Evolutionary conservation across 2,113 vertebrate genomes (phyloP).

Genomic region (Rhadina sibilatrix): DNA sequence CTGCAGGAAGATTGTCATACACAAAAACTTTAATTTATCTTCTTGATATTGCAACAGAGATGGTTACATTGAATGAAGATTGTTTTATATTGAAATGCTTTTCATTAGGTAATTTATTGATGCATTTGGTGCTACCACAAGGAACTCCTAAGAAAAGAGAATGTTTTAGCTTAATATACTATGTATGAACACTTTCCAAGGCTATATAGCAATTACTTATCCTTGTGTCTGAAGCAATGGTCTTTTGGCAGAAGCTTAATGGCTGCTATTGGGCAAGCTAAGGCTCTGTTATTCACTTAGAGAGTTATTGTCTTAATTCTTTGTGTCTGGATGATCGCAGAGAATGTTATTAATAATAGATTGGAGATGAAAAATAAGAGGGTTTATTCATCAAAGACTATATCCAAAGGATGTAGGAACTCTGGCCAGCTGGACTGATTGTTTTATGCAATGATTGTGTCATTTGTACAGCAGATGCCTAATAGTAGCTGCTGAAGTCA

Average conservation of each 20-base stretch:
- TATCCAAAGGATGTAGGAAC: neutral
- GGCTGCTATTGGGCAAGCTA: neutral
- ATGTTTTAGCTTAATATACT: neutral
- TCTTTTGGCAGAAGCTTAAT: conserved; percentile 10
- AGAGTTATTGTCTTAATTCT: conserved; percentile 36
- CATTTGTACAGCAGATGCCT: neutral
- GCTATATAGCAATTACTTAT: neutral
- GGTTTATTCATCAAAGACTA: neutral
- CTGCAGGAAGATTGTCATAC: neutral
- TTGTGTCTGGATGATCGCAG: conserved; percentile 30
- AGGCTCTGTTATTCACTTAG: neutral
- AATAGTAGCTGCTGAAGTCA: neutral
- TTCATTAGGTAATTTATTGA: conserved; percentile 1
- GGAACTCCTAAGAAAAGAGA: neutral
- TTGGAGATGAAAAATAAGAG: conserved; percentile 6
- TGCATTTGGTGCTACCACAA: neutral
- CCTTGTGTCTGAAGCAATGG: neutral
- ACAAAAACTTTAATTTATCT: neutral
- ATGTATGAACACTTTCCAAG: neutral
- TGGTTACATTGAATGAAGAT: neutral
- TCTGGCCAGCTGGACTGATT: conserved; percentile 5
- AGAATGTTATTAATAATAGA: conserved; percentile 54
- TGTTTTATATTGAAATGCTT: neutral
- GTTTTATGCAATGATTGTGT: conserved; percentile 1
- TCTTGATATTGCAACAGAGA: neutral